Evolutionary conservation across 2,888 invertebrate species (phyloP).

Genomic region (Ethmia dodecea): DNA sequence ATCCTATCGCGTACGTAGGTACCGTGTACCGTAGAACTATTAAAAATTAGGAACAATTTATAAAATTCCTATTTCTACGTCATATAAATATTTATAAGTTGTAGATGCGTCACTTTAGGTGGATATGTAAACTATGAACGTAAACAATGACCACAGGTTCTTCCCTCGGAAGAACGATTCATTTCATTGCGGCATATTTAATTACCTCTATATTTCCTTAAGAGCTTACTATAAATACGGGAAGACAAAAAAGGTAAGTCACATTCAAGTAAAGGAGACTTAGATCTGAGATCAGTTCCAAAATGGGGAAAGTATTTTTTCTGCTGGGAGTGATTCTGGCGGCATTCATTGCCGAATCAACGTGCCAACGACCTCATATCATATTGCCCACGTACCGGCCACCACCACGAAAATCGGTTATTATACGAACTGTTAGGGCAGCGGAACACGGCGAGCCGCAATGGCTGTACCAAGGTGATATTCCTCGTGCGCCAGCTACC

Average conservation of each 20-base stretch:
- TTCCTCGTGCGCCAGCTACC: slow-evolving; percentile 24
- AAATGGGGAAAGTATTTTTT: slow-evolving; percentile 8
- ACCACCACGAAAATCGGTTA: slow-evolving; percentile 7
- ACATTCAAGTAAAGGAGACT: not conserved
- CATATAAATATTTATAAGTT: no score
- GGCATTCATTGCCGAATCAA: slow-evolving; percentile 22
- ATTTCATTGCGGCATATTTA: slow-evolving; percentile 12
- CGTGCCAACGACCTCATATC: slow-evolving; percentile 19
- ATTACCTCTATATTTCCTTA: slow-evolving; percentile 20
- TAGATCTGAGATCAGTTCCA: no score
- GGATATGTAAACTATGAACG: no score
- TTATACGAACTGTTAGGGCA: slow-evolving; percentile 19
- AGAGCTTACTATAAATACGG: slow-evolving; percentile 18
- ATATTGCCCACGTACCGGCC: slow-evolving; percentile 29
- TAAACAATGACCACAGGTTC: slow-evolving; percentile 5
- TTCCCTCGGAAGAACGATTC: no score
- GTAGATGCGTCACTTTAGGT: no score
- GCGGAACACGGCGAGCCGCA: slow-evolving; percentile 22
- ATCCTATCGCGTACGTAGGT: no score
- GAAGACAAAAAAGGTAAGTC: no score
- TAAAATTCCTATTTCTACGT: no score
- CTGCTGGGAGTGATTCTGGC: slow-evolving; percentile 19
- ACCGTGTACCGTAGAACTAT: no score
- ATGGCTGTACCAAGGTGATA: slow-evolving; percentile 23
- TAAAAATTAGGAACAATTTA: no score